phyloP scores from a whole-genome alignment of 2,113 vertebrate species.

The Hemicordylus capensis region DNA sequence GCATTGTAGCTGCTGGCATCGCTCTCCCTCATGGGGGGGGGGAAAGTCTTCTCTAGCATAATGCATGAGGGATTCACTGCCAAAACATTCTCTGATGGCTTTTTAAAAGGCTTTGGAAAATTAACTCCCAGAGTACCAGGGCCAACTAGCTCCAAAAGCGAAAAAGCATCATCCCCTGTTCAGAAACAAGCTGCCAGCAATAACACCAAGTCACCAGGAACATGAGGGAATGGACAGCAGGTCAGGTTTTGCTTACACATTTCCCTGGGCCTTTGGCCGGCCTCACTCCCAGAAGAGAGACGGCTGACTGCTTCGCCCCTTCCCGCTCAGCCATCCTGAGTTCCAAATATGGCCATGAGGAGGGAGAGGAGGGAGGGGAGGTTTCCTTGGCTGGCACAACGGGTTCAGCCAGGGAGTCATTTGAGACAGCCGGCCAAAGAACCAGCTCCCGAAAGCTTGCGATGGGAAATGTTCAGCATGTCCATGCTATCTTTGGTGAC shows the following conservation, averaged over 20 bases:
- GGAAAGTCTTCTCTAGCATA: not conserved
- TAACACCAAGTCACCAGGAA: no score
- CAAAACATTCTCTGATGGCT: not conserved
- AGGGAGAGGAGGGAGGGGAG: not conserved
- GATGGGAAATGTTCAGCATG: not conserved
- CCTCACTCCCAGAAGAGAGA: not conserved
- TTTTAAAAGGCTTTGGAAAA: not conserved
- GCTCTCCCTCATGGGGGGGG: no score
- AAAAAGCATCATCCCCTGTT: not conserved
- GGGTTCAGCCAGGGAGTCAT: not conserved
- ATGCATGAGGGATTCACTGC: not conserved
- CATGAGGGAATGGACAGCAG: not conserved
- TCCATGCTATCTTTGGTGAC: not conserved
- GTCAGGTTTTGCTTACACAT: not conserved
- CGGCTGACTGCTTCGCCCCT: not conserved
- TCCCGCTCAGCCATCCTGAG: not conserved
- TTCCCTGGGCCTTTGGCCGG: no score
- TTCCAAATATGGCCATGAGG: slow-evolving; percentile 4
- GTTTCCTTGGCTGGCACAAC: not conserved
- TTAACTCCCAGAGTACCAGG: no score
- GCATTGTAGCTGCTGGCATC: no score
- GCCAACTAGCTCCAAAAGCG: not conserved
- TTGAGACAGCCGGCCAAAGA: not conserved
- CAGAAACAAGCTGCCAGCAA: not conserved
- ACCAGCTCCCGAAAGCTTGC: not conserved